Evolutionary conservation across 1,140 invertebrate species (phyloP).

Genomic region (Dendrolimus kikuchii): DNA sequence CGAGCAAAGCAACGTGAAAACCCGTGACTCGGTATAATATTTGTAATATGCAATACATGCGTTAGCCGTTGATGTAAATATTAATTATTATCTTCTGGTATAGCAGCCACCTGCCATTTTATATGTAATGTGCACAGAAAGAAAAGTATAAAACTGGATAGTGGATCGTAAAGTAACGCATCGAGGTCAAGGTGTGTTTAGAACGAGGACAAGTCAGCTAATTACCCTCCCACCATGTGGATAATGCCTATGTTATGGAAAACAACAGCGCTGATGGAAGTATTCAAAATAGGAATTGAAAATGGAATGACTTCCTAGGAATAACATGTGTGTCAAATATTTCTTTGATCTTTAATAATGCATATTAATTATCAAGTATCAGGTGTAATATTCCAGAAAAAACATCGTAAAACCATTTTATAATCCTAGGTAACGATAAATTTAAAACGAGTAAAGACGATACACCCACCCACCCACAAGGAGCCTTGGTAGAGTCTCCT

Average conservation of each 20-base stretch:
- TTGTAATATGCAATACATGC: neutral
- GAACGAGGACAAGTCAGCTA: constrained; percentile 53
- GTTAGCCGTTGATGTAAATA: constrained; percentile 1
- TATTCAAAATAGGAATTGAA: constrained; percentile 1
- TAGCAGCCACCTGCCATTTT: constrained; percentile 38
- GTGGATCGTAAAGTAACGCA: constrained; percentile 48
- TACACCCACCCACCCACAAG: no score
- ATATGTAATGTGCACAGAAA: constrained; percentile 39
- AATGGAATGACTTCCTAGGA: neutral
- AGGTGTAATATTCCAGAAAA: neutral
- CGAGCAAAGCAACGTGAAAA: no score
- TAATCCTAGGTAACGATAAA: neutral
- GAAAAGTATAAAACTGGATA: constrained; percentile 54
- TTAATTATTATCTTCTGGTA: constrained; percentile 29
- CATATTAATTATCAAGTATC: no score
- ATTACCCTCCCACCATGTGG: constrained; percentile 38
- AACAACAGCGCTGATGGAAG: constrained; percentile 10
- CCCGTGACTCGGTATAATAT: neutral
- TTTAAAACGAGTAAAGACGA: no score
- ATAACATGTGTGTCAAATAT: neutral
- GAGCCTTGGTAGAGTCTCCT: no score
- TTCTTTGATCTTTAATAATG: no score
- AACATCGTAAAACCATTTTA: constrained; percentile 7
- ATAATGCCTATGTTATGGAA: constrained; percentile 15
- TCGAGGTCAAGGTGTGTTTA: constrained; percentile 60